Evolutionary conservation across 2,113 vertebrate genomes (phyloP).

Genomic region (Oncorhynchus masou): DNA sequence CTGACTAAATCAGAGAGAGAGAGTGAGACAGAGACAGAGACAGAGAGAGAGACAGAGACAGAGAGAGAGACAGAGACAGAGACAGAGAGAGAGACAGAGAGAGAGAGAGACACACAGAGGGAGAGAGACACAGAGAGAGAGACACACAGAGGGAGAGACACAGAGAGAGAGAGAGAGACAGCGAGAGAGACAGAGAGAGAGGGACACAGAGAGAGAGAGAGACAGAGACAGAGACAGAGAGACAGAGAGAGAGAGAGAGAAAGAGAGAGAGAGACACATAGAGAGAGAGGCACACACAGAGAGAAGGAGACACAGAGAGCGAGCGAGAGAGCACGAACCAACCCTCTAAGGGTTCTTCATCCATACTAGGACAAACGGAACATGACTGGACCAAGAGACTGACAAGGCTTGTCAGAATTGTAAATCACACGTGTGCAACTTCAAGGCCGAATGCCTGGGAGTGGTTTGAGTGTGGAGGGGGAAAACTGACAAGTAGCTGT

Average conservation of each 20-base stretch:
- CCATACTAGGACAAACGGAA: no score
- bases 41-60: neutral
- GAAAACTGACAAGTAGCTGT: no score
- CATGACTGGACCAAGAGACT: no score
- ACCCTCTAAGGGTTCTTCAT: no score
- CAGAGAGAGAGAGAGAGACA: neutral
- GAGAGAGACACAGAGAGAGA: neutral
- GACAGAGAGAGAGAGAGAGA: neutral
- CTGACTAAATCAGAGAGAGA: neutral
- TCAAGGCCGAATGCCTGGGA: no score
- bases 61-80: neutral
- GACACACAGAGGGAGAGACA: neutral
- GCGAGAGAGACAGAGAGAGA: neutral
- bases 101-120: no score
- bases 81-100: neutral
- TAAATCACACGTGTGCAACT: no score
- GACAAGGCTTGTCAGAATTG: no score
- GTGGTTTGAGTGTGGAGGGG: no score
- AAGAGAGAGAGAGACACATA: neutral
- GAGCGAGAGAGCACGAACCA: neutral
- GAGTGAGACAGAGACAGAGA: neutral
- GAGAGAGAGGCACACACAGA: neutral
- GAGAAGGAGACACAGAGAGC: no score
- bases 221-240: neutral
- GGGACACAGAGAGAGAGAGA: neutral